A percentile compares a stretch with the other conserved stretches of the same genome.
Evolutionary conservation across 2,113 vertebrate genomes (phyloP).

Genomic region (Lonchura striata): DNA sequence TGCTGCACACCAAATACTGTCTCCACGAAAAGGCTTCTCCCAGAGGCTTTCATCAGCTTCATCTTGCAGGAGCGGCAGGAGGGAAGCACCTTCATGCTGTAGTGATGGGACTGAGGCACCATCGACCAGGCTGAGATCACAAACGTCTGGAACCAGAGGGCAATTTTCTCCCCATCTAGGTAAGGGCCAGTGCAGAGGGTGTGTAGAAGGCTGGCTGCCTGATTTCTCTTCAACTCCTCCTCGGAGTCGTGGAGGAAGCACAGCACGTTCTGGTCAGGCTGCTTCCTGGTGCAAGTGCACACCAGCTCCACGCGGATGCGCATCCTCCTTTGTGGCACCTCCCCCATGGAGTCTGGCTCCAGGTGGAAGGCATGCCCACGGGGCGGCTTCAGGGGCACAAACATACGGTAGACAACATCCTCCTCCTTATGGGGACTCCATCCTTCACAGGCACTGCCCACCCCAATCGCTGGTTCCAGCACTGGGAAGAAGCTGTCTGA

Average conservation of each 20-base stretch:
- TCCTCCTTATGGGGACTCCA: background rate
- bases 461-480: background rate
- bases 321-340: fast-evolving
- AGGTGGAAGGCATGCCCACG: background rate
- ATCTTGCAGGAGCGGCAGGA: background rate
- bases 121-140: background rate
- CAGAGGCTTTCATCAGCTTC: background rate
- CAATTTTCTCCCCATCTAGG: background rate
- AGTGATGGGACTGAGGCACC: background rate
- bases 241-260: background rate
- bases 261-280: background rate
- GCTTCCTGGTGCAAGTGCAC: background rate
- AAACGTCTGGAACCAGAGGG: background rate
- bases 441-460: background rate
- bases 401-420: background rate
- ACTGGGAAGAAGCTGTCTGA: background rate
- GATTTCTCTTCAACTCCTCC: background rate
- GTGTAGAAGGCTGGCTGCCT: background rate
- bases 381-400: background rate
- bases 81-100: background rate
- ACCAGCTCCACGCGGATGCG: background rate
- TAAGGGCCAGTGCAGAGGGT: background rate
- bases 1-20: background rate
- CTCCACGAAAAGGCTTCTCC: background rate
- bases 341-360: fast-evolving